Percentiles rank a stretch among this genome's conserved stretches.
Evolutionary conservation across 1,140 invertebrate genomes (phyloP).

Genomic region (Zaprionus tsacasi): DNA sequence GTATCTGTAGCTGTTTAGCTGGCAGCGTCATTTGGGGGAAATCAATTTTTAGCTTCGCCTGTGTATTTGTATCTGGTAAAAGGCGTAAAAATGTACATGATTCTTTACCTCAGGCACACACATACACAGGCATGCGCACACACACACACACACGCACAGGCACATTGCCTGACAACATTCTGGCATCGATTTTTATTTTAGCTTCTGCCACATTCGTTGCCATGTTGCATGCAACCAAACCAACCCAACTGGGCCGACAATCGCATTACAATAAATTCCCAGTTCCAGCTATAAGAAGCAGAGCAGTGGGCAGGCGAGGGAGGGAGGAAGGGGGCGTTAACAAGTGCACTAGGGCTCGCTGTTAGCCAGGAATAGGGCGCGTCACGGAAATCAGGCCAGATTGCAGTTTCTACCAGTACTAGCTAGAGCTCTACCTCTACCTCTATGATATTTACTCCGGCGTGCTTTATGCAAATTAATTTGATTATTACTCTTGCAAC

Average conservation of each 20-base stretch:
- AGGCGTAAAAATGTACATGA: conserved; percentile 39
- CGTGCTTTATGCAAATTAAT: conserved; percentile 69
- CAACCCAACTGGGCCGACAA: conserved; percentile 54
- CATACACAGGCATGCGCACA: background rate
- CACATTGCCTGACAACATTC: conserved; percentile 64
- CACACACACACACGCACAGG: conserved; percentile 12
- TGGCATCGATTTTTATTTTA: conserved; percentile 65
- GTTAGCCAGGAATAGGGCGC: background rate
- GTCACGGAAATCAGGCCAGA: conserved; percentile 53
- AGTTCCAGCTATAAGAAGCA: background rate
- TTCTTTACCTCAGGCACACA: conserved; percentile 33
- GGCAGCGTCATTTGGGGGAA: conserved; percentile 65
- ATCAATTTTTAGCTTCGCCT: conserved; percentile 68
- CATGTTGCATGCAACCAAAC: conserved; percentile 47
- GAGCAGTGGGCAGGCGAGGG: background rate
- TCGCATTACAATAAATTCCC: conserved; percentile 79
- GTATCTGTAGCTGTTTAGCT: conserved; percentile 45
- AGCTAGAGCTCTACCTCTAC: too few relatives aligned
- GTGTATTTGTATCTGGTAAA: conserved; percentile 37
- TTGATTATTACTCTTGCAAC: conserved; percentile 60
- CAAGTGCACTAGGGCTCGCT: conserved; percentile 28
- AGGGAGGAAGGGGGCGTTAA: conserved; percentile 21
- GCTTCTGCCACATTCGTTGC: conserved; percentile 19
- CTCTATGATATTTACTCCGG: background rate
- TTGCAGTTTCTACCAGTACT: background rate